Evolutionary conservation across 2,113 vertebrate genomes (phyloP), one percentile per base, ranked within the genome.

Genomic region (Ceyx melanurus): DNA sequence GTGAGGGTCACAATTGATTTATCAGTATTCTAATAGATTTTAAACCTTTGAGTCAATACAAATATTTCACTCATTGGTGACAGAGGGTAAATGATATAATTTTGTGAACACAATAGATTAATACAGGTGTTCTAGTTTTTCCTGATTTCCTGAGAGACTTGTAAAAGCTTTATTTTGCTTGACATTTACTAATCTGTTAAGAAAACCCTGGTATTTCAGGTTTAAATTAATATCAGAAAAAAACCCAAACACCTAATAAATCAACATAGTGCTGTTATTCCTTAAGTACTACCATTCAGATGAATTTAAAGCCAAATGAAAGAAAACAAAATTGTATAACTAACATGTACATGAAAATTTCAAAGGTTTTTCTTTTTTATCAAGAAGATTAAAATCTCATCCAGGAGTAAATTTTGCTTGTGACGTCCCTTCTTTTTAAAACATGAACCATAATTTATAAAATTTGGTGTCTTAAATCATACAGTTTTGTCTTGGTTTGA

Each of bases 41-140:
- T 97, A 97, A 96, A 95, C 95, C 96, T 93, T 75, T 93, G 94
- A 97, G 96, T 97, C 96, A 97, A 97, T 97, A 97, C 68, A 96
- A 95, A 95, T 92, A 74, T 93, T 97, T 95, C 92, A 84, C 56
- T 96, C 91, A 89, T 73, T 82, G 58, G 50, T 85, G 56, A 57
- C 57, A 95, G 60, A 79, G 89, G 88, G 86, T 85, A 96, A 97
- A 85, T 96, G 90, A 92, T 91, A 83, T 91, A 93, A 67, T 93
- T 94, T 94, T 93, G 81, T 95, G 91, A 94, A 77, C 31, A 85
- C 33, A 93, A 33, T 68, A 58, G 94, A 92, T 65, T 85, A 77
- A 88, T 77, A 61, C 12, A 84, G 37, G 29, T 85, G 74, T 31
- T 89, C 42, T 92, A 77, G 19, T 74, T 93, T 67, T 78, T 78